Conservation (phyloP, 2,888 invertebrate genomes). For the Myopa testacea region DNA sequence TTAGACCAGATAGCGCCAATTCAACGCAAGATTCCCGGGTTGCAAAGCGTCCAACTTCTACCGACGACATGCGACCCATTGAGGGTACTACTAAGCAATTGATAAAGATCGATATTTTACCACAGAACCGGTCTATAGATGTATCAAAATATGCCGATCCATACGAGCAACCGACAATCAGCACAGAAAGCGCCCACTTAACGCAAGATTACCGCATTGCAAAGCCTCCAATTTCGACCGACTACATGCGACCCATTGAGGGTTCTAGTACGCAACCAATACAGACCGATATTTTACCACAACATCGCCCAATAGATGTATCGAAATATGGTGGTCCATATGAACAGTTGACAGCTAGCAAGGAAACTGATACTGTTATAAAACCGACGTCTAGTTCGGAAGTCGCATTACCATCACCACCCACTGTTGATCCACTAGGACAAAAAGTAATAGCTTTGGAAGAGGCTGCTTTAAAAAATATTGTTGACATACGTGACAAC, state of each 20-base stretch:
- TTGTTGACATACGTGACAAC: slow-evolving; percentile 60
- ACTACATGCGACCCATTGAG: slow-evolving; percentile 60
- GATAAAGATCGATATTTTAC: slow-evolving; percentile 49
- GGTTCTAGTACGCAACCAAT: background rate
- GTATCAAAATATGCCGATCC: slow-evolving; percentile 56
- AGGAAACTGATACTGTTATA: background rate
- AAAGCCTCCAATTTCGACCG: slow-evolving; percentile 58
- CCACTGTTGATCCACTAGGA: slow-evolving; percentile 49
- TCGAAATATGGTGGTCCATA: slow-evolving; percentile 54
- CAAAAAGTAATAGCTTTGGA: slow-evolving; percentile 59
- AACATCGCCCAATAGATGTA: slow-evolving; percentile 63
- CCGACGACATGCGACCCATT: slow-evolving; percentile 38
- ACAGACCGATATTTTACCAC: slow-evolving; percentile 54
- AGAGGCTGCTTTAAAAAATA: slow-evolving; percentile 53
- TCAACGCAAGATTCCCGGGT: slow-evolving; percentile 55
- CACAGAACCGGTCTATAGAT: slow-evolving; percentile 64
- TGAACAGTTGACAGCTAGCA: slow-evolving; percentile 23
- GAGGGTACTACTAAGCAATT: background rate
- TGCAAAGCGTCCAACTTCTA: slow-evolving; percentile 59
- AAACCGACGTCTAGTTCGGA: background rate
- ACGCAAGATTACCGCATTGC: slow-evolving; percentile 58
- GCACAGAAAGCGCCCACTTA: slow-evolving; percentile 44
- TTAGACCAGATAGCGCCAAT: slow-evolving; percentile 44
- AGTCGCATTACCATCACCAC: slow-evolving; percentile 31
- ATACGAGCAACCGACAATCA: background rate